phyloP scores from a whole-genome alignment of 2,113 vertebrate species.

The Struthio camelus region DNA sequence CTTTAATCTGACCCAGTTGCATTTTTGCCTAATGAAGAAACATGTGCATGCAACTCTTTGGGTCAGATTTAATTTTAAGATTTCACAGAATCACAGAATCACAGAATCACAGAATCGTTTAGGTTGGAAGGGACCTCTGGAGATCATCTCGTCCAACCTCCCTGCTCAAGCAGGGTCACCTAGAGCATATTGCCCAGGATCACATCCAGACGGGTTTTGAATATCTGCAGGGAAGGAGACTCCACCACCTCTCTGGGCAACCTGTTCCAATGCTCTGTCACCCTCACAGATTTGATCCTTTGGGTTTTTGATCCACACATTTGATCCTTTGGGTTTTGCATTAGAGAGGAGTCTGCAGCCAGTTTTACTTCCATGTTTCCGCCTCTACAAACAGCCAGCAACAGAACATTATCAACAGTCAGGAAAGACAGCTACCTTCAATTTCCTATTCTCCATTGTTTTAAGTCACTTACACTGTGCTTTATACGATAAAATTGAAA shows the following conservation, averaged over 20 bases:
- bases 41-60: neutral
- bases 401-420: neutral
- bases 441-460: neutral
- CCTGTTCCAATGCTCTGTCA: no score
- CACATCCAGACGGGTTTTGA: no score
- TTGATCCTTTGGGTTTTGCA: neutral
- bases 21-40: neutral
- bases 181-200: no score
- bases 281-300: no score
- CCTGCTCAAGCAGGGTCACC: no score
- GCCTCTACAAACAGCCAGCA: neutral
- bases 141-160: no score
- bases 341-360: neutral
- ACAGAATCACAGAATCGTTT: no score
- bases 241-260: no score
- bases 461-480: neutral
- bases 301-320: no score
- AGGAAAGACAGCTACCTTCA: neutral
- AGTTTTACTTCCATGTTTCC: neutral
- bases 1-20: neutral
- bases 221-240: no score
- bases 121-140: no score
- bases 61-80: neutral
- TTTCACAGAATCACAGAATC: no score
- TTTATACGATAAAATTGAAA: neutral